These are phyloP conservation scores for Carettochelys insculpta DNA, from an alignment of 2,113 vertebrate genomes.

Conservation along the genomic window DNA sequence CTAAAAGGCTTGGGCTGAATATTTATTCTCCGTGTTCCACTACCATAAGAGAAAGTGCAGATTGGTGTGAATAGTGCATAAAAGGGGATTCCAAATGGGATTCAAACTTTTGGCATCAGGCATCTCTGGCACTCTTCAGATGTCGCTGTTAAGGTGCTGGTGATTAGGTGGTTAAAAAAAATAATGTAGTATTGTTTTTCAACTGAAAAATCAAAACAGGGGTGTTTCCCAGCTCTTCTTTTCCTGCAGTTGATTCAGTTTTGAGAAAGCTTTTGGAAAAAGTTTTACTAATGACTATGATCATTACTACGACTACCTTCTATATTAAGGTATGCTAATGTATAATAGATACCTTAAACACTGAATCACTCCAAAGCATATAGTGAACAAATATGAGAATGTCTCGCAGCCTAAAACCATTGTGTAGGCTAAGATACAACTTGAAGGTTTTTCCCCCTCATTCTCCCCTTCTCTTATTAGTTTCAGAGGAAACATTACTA, in stretches of 20 bases:
- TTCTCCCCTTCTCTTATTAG: constrained; percentile 24
- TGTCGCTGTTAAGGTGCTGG: background rate
- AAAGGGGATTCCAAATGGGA: background rate
- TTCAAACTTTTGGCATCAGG: background rate
- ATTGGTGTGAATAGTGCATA: background rate
- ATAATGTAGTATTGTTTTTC: background rate
- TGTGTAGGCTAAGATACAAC: background rate
- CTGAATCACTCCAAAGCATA: background rate
- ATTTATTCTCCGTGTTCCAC: background rate
- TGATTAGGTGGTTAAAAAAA: background rate
- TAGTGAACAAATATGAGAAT: background rate
- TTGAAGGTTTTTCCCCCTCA: constrained; percentile 18
- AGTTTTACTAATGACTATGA: background rate
- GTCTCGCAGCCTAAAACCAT: background rate
- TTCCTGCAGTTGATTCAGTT: background rate
- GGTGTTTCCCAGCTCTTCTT: background rate
- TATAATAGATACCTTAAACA: background rate
- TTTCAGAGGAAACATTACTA: constrained; percentile 30
- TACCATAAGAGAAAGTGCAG: background rate
- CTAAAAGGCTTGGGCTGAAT: background rate
- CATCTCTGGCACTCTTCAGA: background rate
- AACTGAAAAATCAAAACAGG: background rate
- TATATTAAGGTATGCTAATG: background rate
- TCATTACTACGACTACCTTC: background rate
- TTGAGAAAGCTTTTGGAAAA: background rate